Evolutionary conservation across 2,113 vertebrate genomes (phyloP).

Genomic region (Phoenicopterus ruber): DNA sequence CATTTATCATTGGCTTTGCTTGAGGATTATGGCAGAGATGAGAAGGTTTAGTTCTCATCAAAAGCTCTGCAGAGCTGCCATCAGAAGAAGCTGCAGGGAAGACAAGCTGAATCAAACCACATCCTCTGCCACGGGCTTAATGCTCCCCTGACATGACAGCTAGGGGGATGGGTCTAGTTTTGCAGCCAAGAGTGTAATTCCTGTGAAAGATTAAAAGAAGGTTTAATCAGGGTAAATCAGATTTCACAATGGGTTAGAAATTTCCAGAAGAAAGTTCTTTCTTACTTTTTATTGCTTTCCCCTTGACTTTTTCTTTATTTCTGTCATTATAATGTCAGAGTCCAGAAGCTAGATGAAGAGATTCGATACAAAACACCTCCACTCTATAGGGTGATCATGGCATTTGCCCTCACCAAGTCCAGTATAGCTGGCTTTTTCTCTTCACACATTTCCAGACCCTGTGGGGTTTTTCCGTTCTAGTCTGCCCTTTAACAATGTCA

Average conservation of each 20-base stretch:
- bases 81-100: background rate
- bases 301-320: background rate
- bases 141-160: background rate
- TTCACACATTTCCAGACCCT: background rate
- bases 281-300: background rate
- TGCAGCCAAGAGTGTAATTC: background rate
- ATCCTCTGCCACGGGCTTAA: background rate
- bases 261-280: background rate
- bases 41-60: background rate
- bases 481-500: background rate
- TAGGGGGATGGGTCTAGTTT: background rate
- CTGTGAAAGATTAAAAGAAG: conserved; percentile 3
- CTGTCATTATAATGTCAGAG: background rate
- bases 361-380: background rate
- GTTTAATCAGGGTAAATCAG: background rate
- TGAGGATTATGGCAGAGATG: background rate
- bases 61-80: background rate
- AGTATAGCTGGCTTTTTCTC: background rate
- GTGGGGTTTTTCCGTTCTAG: background rate
- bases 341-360: background rate
- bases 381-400: background rate
- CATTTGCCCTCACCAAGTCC: background rate
- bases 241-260: background rate
- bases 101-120: background rate
- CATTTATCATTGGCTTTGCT: background rate